Evolutionary conservation across 1,140 invertebrate genomes (phyloP).

Genomic region (Drosophila mauritiana): DNA sequence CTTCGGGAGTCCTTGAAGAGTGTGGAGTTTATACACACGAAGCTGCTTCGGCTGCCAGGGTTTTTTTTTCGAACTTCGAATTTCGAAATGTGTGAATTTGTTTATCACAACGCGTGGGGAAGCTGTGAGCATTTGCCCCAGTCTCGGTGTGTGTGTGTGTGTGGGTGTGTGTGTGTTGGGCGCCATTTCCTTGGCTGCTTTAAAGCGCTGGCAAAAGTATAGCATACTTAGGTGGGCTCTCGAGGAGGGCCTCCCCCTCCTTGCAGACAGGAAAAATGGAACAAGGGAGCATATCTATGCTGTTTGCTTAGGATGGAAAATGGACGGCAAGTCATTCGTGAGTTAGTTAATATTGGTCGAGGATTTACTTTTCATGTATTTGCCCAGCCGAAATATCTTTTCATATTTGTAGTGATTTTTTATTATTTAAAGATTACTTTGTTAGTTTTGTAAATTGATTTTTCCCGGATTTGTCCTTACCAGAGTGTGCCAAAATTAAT

Average conservation of each 20-base stretch:
- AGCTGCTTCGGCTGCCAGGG: slow-evolving; percentile 25
- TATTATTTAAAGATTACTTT: slow-evolving; percentile 28
- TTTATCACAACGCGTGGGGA: slow-evolving; percentile 52
- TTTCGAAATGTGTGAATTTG: slow-evolving; percentile 81
- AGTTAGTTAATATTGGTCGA: slow-evolving; percentile 50
- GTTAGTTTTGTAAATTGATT: slow-evolving; percentile 41
- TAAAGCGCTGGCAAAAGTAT: slow-evolving; percentile 61
- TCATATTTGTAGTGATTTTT: slow-evolving; percentile 50
- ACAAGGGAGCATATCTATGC: slow-evolving; percentile 9
- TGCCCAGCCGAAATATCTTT: slow-evolving; percentile 38
- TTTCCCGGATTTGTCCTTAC: background rate
- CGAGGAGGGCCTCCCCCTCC: background rate
- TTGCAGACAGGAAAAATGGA: background rate
- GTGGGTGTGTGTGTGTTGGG: slow-evolving; percentile 30
- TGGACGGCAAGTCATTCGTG: slow-evolving; percentile 41
- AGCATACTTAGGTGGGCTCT: slow-evolving; percentile 52
- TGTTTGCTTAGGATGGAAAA: slow-evolving; percentile 53
- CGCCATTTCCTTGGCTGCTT: slow-evolving; percentile 60
- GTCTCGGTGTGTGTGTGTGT: slow-evolving; percentile 1
- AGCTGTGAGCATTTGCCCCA: slow-evolving; percentile 20
- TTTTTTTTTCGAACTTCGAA: slow-evolving; percentile 69
- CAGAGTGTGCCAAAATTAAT: background rate
- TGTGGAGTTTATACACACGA: background rate
- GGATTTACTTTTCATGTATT: slow-evolving; percentile 52
- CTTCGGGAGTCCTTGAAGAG: background rate